phyloP scores from a whole-genome alignment of 64 coral and sea anemone species.

The Montipora cactus region DNA sequence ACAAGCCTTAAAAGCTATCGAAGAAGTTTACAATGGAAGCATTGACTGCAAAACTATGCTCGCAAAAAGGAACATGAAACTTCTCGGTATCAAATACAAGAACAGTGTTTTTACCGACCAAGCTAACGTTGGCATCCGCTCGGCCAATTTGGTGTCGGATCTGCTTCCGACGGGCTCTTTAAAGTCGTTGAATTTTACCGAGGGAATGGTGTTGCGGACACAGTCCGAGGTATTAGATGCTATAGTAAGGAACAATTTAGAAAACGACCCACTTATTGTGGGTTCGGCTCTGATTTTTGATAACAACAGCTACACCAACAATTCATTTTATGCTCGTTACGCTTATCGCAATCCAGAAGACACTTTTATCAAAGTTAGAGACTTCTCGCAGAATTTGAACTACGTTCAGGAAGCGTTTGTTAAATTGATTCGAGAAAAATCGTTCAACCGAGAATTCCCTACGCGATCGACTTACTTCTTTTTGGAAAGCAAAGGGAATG shows the following conservation, averaged over 20 bases:
- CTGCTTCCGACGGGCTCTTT: conserved; percentile 74
- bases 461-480: conserved; percentile 72
- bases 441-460: conserved; percentile 64
- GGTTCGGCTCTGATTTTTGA: conserved; percentile 87
- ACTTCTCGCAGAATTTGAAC: conserved; percentile 83
- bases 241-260: conserved; percentile 80
- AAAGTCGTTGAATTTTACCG: not conserved
- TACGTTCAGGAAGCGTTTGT: conserved; percentile 88
- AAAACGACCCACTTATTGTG: conserved; percentile 80
- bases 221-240: conserved; percentile 66
- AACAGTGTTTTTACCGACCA: conserved; percentile 80
- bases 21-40: conserved; percentile 71
- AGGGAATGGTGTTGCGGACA: conserved; percentile 27
- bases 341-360: conserved; percentile 80
- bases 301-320: conserved; percentile 73
- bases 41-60: conserved; percentile 82
- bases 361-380: conserved; percentile 85
- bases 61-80: conserved; percentile 71
- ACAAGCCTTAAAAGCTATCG: conserved; percentile 74
- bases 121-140: conserved; percentile 78
- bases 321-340: conserved; percentile 79
- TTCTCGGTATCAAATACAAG: conserved; percentile 82
- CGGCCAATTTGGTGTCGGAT: conserved; percentile 84
- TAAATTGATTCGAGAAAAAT: conserved; percentile 66
- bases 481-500: conserved; percentile 18